phyloP scores from a whole-genome alignment of 2,113 vertebrate genomes.

The Hylia prasina region DNA sequence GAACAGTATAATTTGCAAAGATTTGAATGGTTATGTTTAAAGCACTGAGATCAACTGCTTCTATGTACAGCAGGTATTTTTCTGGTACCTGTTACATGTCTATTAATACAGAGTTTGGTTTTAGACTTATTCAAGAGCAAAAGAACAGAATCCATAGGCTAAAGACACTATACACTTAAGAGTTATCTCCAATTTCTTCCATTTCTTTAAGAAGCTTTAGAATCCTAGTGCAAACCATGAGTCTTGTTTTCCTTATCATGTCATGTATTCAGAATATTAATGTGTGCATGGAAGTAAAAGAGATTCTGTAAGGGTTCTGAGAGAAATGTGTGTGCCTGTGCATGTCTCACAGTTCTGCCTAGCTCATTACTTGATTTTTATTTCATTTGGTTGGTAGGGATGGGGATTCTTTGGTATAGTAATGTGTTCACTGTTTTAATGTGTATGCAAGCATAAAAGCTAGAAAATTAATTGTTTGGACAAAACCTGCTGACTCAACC shows the following conservation, averaged over 20 bases:
- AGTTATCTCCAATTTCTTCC: neutral
- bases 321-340: accelerated
- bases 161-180: neutral
- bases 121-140: neutral
- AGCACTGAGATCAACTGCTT: neutral
- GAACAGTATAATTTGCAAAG: neutral
- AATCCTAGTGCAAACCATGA: neutral
- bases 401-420: neutral
- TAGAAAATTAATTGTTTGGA: neutral
- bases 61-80: neutral
- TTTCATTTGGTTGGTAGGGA: neutral
- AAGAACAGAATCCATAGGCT: neutral
- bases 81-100: neutral
- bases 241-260: neutral
- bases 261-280: neutral
- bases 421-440: neutral
- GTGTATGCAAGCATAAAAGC: neutral
- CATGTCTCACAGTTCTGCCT: neutral
- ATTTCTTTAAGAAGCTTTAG: neutral
- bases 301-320: neutral
- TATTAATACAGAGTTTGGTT: neutral
- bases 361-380: neutral
- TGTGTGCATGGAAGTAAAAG: neutral
- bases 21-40: neutral
- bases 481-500: neutral